phyloP scores from a whole-genome alignment of 2,113 vertebrate genomes.

The Nansenia antarctica region DNA sequence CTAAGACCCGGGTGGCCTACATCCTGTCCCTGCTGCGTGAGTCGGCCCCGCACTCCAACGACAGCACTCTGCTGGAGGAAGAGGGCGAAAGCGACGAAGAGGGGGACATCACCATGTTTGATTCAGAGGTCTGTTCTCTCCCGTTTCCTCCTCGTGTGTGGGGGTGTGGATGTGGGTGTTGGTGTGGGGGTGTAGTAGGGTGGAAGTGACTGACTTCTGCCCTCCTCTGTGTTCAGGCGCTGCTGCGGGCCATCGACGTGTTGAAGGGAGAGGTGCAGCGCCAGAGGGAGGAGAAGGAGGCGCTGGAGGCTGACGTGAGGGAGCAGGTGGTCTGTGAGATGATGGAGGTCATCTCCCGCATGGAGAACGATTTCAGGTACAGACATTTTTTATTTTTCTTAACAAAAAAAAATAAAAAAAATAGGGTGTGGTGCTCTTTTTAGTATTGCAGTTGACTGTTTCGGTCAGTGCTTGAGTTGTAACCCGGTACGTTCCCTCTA shows the following conservation, averaged over 20 bases:
- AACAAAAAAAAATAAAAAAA: too few relatives aligned
- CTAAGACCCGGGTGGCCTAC: constrained; percentile 84
- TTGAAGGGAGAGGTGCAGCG: constrained; percentile 82
- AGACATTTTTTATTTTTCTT: too few relatives aligned
- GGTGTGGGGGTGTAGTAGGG: too few relatives aligned
- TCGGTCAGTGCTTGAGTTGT: too few relatives aligned
- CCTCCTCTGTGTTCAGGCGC: constrained; percentile 68
- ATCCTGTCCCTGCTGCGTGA: constrained; percentile 89
- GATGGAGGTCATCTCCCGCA: constrained; percentile 83
- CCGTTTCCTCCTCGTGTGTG: not conserved
- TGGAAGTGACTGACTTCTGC: not conserved
- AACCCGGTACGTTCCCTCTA: too few relatives aligned
- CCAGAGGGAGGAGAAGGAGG: constrained; percentile 84
- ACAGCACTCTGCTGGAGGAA: constrained; percentile 66
- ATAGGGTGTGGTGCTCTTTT: too few relatives aligned
- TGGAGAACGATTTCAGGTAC: constrained; percentile 90
- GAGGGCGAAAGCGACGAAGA: constrained; percentile 80
- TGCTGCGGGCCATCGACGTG: constrained; percentile 83
- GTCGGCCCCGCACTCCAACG: constrained; percentile 59
- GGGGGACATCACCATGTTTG: constrained; percentile 80
- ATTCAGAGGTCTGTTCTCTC: constrained; percentile 80
- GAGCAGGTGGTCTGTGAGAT: constrained; percentile 91
- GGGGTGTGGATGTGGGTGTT: not conserved
- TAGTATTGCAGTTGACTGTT: too few relatives aligned
- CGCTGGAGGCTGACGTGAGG: constrained; percentile 83